These are phyloP conservation scores for Drosophila triauraria DNA, from an alignment of 1,140 invertebrate genomes.

Conservation along the genomic window DNA sequence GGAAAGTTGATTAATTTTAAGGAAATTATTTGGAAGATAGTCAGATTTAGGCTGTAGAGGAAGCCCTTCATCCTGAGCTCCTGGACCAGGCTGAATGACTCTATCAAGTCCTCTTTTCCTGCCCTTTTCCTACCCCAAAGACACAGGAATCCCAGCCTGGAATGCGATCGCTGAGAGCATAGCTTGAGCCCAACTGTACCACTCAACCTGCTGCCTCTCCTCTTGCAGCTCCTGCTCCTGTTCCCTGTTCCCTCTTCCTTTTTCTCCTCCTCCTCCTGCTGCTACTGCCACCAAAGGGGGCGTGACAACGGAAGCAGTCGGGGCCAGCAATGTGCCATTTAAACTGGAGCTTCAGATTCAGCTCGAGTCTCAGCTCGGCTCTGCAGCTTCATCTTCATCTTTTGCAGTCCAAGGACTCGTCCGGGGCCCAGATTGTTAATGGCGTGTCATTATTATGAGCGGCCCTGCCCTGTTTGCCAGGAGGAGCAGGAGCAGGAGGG, in stretches of 20 bases:
- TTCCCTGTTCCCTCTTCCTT: no score
- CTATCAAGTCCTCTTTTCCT: neutral
- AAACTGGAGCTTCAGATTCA: conserved; percentile 62
- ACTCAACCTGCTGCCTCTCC: conserved; percentile 24
- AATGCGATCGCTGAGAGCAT: conserved; percentile 22
- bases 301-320: conserved; percentile 77
- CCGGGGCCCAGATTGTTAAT: conserved; percentile 69
- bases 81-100: neutral
- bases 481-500: neutral
- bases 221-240: neutral
- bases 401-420: conserved; percentile 33
- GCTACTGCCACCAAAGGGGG: conserved; percentile 43
- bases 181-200: conserved; percentile 63
- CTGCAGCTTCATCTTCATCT: conserved; percentile 7
- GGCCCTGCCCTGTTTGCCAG: conserved; percentile 38
- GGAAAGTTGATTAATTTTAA: neutral
- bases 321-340: conserved; percentile 71
- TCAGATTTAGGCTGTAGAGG: no score
- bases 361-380: neutral
- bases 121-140: neutral
- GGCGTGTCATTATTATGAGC: conserved; percentile 82
- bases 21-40: no score
- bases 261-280: conserved; percentile 8
- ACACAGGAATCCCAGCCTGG: conserved; percentile 5
- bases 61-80: no score